Evolutionary conservation across 2,888 invertebrate genomes (phyloP).

Genomic region (Troglohyphantes excavatus): DNA sequence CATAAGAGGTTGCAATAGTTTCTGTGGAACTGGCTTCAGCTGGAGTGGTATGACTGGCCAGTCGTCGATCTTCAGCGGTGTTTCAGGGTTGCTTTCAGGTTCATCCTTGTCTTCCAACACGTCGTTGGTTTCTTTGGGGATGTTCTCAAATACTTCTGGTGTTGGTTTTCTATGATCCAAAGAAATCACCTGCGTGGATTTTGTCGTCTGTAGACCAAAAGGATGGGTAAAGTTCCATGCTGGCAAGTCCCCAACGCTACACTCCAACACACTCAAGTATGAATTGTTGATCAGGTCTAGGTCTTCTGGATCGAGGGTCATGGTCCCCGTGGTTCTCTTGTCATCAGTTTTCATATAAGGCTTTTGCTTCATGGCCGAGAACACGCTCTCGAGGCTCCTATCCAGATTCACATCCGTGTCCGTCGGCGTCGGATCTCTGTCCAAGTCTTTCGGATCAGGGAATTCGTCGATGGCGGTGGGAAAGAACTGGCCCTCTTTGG

Average conservation of each 20-base stretch:
- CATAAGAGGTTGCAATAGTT: conserved; percentile 51
- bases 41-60: conserved; percentile 69
- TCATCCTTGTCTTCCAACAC: background rate
- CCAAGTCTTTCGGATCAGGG: conserved; percentile 74
- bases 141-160: background rate
- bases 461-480: conserved; percentile 67
- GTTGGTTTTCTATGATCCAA: conserved; percentile 20
- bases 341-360: background rate
- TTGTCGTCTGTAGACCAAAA: conserved; percentile 65
- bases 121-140: background rate
- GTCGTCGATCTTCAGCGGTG: conserved; percentile 41
- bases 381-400: conserved; percentile 7
- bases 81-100: background rate
- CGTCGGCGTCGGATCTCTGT: conserved; percentile 71
- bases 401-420: conserved; percentile 1
- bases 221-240: conserved; percentile 60
- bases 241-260: conserved; percentile 65
- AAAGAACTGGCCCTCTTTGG: conserved; percentile 69
- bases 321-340: conserved; percentile 56
- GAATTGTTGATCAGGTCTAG: conserved; percentile 7
- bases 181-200: conserved; percentile 62
- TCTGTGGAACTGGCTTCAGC: conserved; percentile 53
- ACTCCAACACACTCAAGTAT: conserved; percentile 64
- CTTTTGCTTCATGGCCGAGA: conserved; percentile 19
- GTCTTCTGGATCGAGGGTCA: conserved; percentile 50